These are phyloP conservation scores for Gymnocheta viridis DNA, from an alignment of 2,888 invertebrate species.

Conservation along the genomic window DNA sequence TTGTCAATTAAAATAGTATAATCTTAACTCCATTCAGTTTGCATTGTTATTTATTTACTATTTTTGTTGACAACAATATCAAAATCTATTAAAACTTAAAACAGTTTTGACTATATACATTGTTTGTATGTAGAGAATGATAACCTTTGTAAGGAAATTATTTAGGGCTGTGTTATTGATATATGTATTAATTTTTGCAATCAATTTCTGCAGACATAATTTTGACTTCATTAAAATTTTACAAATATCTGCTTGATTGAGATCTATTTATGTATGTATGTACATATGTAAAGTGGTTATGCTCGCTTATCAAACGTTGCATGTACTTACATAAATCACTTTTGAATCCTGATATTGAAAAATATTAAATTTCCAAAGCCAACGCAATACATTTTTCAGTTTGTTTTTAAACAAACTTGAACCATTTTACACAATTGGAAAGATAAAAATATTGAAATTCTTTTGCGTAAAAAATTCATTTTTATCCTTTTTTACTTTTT, in stretches of 20 bases:
- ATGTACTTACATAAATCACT: not conserved
- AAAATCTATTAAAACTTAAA: slow-evolving; percentile 73
- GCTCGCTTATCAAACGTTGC: not conserved
- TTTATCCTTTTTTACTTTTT: not conserved
- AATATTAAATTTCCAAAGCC: not conserved
- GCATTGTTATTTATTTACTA: not conserved
- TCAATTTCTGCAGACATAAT: slow-evolving; percentile 1
- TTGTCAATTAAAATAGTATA: not conserved
- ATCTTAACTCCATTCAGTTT: not conserved
- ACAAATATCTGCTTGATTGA: slow-evolving; percentile 17
- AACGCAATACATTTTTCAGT: not conserved
- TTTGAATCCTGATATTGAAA: slow-evolving; percentile 4
- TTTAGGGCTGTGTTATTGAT: not conserved
- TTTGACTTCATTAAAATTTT: not conserved
- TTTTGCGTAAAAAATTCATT: too few species aligned
- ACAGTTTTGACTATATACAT: slow-evolving; percentile 71
- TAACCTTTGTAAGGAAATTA: too few species aligned
- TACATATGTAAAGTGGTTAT: not conserved
- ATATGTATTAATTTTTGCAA: slow-evolving; percentile 2
- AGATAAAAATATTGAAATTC: slow-evolving; percentile 5
- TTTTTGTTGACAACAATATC: not conserved
- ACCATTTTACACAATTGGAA: not conserved
- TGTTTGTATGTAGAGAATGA: not conserved
- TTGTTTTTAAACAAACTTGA: not conserved
- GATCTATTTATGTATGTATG: not conserved